Percentiles rank a stretch among this genome's conserved stretches.
Conservation (phyloP, 2,113 vertebrate genomes). For the Meriones unguiculatus region DNA sequence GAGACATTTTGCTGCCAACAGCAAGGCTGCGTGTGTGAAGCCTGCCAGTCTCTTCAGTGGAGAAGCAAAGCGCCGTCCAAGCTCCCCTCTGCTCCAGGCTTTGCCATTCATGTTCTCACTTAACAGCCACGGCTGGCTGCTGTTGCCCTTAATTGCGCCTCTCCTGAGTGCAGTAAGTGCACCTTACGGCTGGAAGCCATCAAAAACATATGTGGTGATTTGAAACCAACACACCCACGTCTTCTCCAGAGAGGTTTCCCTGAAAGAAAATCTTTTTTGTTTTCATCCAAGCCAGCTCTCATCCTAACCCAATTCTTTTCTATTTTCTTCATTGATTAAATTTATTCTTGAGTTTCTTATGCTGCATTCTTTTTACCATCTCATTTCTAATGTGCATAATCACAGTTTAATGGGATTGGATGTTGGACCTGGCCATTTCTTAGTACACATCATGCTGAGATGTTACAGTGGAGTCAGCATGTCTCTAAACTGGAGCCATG, state of each 20-base stretch:
- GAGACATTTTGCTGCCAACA: background rate
- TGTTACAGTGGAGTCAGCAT: background rate
- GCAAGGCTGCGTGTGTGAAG: background rate
- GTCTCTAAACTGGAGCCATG: background rate
- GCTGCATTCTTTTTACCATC: background rate
- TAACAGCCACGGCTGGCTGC: slow-evolving; percentile 3
- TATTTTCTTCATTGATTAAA: background rate
- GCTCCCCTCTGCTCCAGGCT: background rate
- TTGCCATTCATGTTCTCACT: slow-evolving; percentile 1
- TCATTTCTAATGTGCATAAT: background rate
- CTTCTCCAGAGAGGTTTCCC: slow-evolving; percentile 1
- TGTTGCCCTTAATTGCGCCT: slow-evolving; percentile 22
- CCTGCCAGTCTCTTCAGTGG: accelerated
- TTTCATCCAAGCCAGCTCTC: background rate
- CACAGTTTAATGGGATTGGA: background rate
- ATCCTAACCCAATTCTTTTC: background rate
- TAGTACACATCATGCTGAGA: background rate
- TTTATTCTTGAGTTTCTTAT: background rate
- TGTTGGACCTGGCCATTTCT: background rate
- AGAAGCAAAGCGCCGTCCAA: background rate
- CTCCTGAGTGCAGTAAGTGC: slow-evolving; percentile 31
- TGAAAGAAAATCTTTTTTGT: slow-evolving; percentile 38
- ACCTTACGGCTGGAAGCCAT: slow-evolving; percentile 63
- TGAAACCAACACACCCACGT: slow-evolving; percentile 50
- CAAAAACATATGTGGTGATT: slow-evolving; percentile 13